Evolutionary conservation across 1,140 invertebrate species (phyloP).

Genomic region (Drosophila parvula): DNA sequence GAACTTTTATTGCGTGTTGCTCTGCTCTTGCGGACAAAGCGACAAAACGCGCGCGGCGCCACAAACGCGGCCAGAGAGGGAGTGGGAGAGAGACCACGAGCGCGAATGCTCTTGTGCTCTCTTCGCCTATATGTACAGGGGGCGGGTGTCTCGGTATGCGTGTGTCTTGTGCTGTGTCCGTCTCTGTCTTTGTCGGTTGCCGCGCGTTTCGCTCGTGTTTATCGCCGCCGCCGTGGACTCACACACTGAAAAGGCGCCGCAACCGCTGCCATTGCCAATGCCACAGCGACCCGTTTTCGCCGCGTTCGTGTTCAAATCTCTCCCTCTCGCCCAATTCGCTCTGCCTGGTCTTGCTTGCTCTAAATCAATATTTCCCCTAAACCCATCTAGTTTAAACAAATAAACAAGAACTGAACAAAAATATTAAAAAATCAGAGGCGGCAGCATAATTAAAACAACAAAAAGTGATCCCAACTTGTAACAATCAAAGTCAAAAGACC

Average conservation of each 20-base stretch:
- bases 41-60: constrained; percentile 57
- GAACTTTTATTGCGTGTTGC: constrained; percentile 80
- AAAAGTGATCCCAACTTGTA: constrained; percentile 11
- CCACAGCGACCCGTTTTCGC: constrained; percentile 52
- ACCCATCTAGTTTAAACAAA: constrained; percentile 18
- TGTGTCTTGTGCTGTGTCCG: constrained; percentile 30
- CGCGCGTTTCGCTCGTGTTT: constrained; percentile 47
- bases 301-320: constrained; percentile 19
- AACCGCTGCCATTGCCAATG: constrained; percentile 49
- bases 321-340: constrained; percentile 35
- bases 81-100: constrained; percentile 27
- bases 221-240: constrained; percentile 52
- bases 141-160: constrained; percentile 14
- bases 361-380: constrained; percentile 19
- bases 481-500: constrained; percentile 29
- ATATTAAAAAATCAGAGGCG: not conserved
- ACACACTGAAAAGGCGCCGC: constrained; percentile 45
- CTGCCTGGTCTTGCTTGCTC: constrained; percentile 35
- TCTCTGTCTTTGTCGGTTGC: constrained; percentile 48
- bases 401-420: constrained; percentile 11
- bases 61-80: constrained; percentile 58
- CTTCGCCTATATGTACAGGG: constrained; percentile 13
- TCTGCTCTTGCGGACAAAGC: constrained; percentile 62
- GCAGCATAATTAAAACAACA: not conserved
- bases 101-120: constrained; percentile 36